Evolutionary conservation across 2,888 invertebrate genomes (phyloP).

Genomic region (Lumbricus terrestris): DNA sequence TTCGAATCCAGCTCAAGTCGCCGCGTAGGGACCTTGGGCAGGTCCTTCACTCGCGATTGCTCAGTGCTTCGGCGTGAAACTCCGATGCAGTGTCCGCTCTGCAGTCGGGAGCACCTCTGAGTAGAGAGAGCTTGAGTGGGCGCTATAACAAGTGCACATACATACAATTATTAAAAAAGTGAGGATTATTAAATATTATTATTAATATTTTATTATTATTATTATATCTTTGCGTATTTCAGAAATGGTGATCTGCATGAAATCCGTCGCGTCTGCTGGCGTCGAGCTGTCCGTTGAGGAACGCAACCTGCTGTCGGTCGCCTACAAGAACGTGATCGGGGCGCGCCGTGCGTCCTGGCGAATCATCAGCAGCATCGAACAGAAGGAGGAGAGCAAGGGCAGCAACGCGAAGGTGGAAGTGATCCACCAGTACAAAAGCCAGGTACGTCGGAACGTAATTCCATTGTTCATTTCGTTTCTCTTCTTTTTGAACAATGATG

Average conservation of each 20-base stretch:
- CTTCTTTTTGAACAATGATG: background rate
- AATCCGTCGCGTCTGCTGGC: conserved; percentile 90
- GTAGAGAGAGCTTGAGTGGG: too few relatives aligned
- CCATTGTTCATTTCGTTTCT: background rate
- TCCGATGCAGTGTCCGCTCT: too few relatives aligned
- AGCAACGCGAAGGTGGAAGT: conserved; percentile 26
- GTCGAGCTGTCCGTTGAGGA: conserved; percentile 95
- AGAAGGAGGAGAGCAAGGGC: conserved; percentile 78
- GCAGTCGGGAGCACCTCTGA: too few relatives aligned
- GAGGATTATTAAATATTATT: too few relatives aligned
- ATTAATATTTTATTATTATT: too few relatives aligned
- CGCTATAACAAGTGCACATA: too few relatives aligned
- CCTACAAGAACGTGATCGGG: conserved; percentile 98
- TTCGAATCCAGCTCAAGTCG: too few relatives aligned
- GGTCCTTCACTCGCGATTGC: too few relatives aligned
- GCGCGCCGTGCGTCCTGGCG: conserved; percentile 96
- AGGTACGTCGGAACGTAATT: background rate
- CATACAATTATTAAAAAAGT: too few relatives aligned
- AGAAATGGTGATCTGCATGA: conserved; percentile 99
- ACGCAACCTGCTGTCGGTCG: conserved; percentile 92
- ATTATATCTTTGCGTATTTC: too few relatives aligned
- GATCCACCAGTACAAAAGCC: conserved; percentile 26
- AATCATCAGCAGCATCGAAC: conserved; percentile 95
- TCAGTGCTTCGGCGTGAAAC: too few relatives aligned
- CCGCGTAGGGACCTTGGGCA: too few relatives aligned